These are phyloP conservation scores for Uropsilus gracilis DNA, from an alignment of 2,113 vertebrate species.

Conservation along the genomic window DNA sequence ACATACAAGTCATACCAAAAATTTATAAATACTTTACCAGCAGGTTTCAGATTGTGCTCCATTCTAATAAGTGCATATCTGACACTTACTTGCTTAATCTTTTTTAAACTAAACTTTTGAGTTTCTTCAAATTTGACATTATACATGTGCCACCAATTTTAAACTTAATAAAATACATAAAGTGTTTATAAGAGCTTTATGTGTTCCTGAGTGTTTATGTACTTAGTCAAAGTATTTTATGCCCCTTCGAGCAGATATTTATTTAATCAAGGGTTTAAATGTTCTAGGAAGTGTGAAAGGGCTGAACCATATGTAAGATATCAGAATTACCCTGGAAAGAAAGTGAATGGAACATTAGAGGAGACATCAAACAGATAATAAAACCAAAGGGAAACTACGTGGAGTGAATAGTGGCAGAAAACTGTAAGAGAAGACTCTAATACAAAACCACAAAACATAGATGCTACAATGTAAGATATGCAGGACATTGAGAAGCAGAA, in stretches of 20 bases:
- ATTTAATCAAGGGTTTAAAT: conserved; percentile 65
- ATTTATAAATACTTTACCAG: conserved; percentile 38
- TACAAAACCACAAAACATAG: not conserved
- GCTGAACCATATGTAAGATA: conserved; percentile 37
- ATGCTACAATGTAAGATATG: not conserved
- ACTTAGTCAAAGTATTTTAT: conserved; percentile 66
- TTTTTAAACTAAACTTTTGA: conserved; percentile 42
- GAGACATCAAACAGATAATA: conserved; percentile 38
- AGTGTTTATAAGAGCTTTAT: conserved; percentile 55
- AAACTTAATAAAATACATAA: conserved; percentile 15
- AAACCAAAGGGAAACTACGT: not conserved
- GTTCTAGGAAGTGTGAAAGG: conserved; percentile 56
- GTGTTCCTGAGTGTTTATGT: conserved; percentile 56
- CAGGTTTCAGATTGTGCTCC: not conserved
- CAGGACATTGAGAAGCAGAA: not conserved
- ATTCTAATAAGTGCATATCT: conserved; percentile 18
- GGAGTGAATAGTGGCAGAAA: not conserved
- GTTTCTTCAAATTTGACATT: conserved; percentile 55
- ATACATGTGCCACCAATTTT: conserved; percentile 66
- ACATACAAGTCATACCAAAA: not conserved
- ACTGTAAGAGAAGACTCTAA: not conserved
- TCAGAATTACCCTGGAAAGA: not conserved
- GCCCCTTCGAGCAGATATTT: conserved; percentile 60
- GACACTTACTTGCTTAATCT: conserved; percentile 52
- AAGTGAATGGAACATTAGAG: not conserved